Conservation (phyloP, 2,888 invertebrate species). For the Drosophila barbarae region DNA sequence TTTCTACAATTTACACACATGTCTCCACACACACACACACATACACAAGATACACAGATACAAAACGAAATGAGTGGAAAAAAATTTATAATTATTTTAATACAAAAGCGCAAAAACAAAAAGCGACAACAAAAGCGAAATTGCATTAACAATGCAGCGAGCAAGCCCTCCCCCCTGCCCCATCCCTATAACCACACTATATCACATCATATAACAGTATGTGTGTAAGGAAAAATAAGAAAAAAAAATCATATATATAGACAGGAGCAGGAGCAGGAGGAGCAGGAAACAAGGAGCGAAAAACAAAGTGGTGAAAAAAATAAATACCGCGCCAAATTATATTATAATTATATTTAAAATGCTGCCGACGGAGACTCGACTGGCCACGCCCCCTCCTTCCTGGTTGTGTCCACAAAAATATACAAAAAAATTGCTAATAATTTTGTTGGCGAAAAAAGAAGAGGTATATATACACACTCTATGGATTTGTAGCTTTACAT, state of each 20-base stretch:
- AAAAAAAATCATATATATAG: slow-evolving; percentile 39
- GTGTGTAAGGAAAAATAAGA: slow-evolving; percentile 42
- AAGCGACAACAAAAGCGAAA: slow-evolving; percentile 61
- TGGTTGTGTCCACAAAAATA: slow-evolving; percentile 41
- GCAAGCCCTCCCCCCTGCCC: not conserved
- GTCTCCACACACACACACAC: slow-evolving; percentile 37
- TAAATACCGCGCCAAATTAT: slow-evolving; percentile 71
- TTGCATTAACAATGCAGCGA: slow-evolving; percentile 71
- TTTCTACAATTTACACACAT: slow-evolving; percentile 63
- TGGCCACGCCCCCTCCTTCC: slow-evolving; percentile 8
- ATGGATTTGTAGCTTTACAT: too few species aligned
- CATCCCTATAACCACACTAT: not conserved
- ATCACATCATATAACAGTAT: not conserved
- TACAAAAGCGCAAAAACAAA: slow-evolving; percentile 65
- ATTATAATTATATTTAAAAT: slow-evolving; percentile 75
- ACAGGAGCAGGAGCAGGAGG: slow-evolving; percentile 30
- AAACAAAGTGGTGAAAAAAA: slow-evolving; percentile 34
- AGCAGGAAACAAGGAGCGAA: slow-evolving; percentile 25
- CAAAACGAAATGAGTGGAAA: slow-evolving; percentile 45
- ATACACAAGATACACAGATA: slow-evolving; percentile 32
- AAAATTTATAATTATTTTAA: slow-evolving; percentile 71
- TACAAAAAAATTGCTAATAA: slow-evolving; percentile 44
- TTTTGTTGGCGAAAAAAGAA: slow-evolving; percentile 34
- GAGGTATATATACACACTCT: slow-evolving; percentile 5
- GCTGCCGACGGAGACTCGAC: slow-evolving; percentile 42